A percentile compares a stretch with the other conserved stretches of the same genome.
These are phyloP conservation scores for Anguilla megastoma DNA, from an alignment of 2,797 vertebrate species.

Conservation along the genomic window DNA sequence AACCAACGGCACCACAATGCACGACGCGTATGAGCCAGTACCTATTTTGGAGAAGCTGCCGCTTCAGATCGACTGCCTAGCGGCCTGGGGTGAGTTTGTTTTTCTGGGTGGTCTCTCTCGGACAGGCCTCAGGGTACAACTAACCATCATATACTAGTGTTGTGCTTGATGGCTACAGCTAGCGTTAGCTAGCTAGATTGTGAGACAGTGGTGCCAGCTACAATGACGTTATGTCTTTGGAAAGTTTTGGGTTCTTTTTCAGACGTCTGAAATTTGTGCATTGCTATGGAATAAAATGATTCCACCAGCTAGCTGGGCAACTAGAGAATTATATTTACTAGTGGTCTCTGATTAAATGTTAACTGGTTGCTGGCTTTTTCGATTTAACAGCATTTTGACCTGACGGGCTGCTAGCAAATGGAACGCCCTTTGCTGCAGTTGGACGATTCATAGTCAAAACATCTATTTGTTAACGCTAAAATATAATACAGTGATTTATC, in stretches of 20 bases:
- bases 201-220: neutral
- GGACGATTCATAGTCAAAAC: neutral
- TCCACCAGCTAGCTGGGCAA: neutral
- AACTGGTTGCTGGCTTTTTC: neutral
- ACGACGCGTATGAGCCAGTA: conserved; percentile 93
- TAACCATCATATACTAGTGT: neutral
- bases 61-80: conserved; percentile 94
- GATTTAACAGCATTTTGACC: neutral
- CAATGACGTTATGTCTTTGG: neutral
- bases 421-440: neutral
- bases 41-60: conserved; percentile 95
- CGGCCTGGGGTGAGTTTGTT: conserved; percentile 89
- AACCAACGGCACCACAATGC: conserved; percentile 71
- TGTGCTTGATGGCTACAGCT: neutral
- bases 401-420: neutral
- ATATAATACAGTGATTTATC: neutral
- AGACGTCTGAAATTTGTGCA: neutral
- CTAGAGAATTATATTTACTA: neutral
- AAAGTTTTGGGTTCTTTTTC: neutral
- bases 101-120: neutral
- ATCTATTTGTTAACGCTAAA: neutral
- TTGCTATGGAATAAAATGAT: neutral
- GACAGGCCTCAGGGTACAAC: neutral
- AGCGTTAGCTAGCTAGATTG: neutral
- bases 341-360: neutral